phyloP scores from a whole-genome alignment of 2,797 vertebrate species.

The Acipenser transmontanus region DNA sequence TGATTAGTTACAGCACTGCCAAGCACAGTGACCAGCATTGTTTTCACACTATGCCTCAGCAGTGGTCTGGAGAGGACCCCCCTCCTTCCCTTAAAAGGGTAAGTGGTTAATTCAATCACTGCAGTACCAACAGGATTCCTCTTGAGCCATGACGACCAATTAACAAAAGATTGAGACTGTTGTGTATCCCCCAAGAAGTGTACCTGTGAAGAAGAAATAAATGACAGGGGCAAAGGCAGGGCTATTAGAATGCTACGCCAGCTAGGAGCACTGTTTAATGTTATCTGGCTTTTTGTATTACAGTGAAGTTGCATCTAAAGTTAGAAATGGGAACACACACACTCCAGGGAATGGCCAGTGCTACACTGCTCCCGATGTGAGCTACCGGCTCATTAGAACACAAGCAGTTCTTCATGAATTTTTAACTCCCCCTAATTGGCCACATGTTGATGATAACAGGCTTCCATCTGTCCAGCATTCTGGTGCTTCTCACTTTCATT shows the following conservation, averaged over 20 bases:
- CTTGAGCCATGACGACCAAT: too few species aligned
- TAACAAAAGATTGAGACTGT: too few species aligned
- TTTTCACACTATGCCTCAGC: constrained; percentile 42
- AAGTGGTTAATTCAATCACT: too few species aligned
- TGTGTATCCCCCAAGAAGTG: too few species aligned
- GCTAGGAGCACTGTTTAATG: too few species aligned
- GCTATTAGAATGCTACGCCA: too few species aligned
- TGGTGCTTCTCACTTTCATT: constrained; percentile 8
- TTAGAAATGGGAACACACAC: constrained; percentile 38
- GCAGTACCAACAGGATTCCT: too few species aligned
- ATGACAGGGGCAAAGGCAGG: too few species aligned
- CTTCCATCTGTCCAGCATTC: constrained; percentile 25
- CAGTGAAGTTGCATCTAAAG: constrained; percentile 26
- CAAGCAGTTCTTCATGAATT: constrained; percentile 20
- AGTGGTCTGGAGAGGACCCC: background rate
- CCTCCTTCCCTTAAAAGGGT: too few species aligned
- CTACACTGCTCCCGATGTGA: background rate
- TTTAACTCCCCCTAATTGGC: constrained; percentile 26
- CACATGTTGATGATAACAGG: constrained; percentile 30
- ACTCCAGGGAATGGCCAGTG: constrained; percentile 30
- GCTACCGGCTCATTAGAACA: constrained; percentile 18
- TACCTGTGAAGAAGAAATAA: too few species aligned
- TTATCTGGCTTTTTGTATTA: background rate
- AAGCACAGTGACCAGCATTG: constrained; percentile 46
- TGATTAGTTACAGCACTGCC: constrained; percentile 36